A percentile compares a stretch with the other conserved stretches of the same genome.
Conservation (phyloP, 1,140 invertebrate genomes). For the Drosophila micromelanica region DNA sequence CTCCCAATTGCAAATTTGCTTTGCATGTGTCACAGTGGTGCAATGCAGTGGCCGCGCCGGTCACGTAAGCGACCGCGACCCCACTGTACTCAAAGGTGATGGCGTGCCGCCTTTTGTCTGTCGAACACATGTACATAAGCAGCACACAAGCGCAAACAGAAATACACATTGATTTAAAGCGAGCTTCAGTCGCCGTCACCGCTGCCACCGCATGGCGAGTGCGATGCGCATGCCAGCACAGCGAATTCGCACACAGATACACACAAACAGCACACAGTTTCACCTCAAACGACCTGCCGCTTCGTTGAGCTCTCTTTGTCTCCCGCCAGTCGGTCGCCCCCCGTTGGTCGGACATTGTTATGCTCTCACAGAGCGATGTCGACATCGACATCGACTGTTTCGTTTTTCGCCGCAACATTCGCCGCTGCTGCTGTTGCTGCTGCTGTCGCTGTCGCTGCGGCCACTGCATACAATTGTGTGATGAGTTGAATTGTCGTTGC, state of each 20-base stretch:
- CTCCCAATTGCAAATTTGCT: conserved; percentile 35
- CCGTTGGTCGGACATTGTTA: conserved; percentile 18
- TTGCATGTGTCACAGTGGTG: conserved; percentile 39
- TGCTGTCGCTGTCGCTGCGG: background rate
- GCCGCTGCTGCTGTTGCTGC: conserved; percentile 6
- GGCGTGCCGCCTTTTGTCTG: conserved; percentile 43
- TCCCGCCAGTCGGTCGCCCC: background rate
- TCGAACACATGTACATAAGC: conserved; percentile 11
- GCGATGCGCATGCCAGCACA: conserved; percentile 60
- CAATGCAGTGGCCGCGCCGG: conserved; percentile 42
- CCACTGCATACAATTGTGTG: conserved; percentile 32
- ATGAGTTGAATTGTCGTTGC: conserved; percentile 36
- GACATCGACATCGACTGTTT: conserved; percentile 15
- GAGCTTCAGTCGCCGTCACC: conserved; percentile 5
- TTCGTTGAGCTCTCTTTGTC: conserved; percentile 17
- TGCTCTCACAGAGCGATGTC: conserved; percentile 16
- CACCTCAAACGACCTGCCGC: conserved; percentile 67
- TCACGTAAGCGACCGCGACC: conserved; percentile 36
- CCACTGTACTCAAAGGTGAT: conserved; percentile 44
- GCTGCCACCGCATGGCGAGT: conserved; percentile 37
- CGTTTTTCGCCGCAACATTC: conserved; percentile 36
- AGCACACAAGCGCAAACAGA: background rate
- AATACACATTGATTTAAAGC: conserved; percentile 4
- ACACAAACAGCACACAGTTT: conserved; percentile 33
- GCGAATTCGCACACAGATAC: conserved; percentile 47